Conservation (phyloP, 2,888 invertebrate species). For the Vanessa cardui region DNA sequence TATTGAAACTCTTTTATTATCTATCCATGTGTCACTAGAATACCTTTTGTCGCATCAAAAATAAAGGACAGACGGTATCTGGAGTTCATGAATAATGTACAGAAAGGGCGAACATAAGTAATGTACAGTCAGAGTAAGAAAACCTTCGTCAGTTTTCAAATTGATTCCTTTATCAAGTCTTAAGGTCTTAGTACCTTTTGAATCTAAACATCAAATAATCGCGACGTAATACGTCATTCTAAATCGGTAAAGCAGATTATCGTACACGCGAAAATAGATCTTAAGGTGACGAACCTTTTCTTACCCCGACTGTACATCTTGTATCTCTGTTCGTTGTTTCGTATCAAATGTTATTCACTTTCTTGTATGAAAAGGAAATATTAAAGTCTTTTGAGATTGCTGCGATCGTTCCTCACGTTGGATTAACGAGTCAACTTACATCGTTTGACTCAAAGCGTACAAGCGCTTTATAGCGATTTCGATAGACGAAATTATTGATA, state of each 20-base stretch:
- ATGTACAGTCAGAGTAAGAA: no score
- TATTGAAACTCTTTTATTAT: constrained; percentile 12
- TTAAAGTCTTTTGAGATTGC: constrained; percentile 34
- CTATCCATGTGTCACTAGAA: constrained; percentile 20
- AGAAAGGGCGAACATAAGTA: constrained; percentile 27
- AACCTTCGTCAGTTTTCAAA: no score
- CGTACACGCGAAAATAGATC: no score
- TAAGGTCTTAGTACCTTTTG: no score
- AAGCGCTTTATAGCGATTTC: constrained; percentile 9
- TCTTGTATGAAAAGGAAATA: constrained; percentile 37
- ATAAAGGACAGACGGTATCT: constrained; percentile 33
- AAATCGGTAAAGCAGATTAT: no score
- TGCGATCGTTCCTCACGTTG: constrained; percentile 26
- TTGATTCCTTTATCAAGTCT: no score
- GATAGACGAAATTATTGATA: no score
- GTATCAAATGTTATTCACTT: constrained; percentile 42
- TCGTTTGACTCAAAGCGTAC: constrained; percentile 8
- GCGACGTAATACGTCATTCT: no score
- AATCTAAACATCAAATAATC: no score
- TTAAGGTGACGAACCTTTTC: no score
- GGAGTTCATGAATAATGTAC: constrained; percentile 40
- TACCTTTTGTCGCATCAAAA: constrained; percentile 25
- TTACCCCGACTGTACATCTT: no score
- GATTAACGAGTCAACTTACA: constrained; percentile 20
- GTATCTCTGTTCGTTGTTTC: constrained; percentile 36